These are phyloP conservation scores for Triplophysa siluroides DNA, from an alignment of 2,113 vertebrate species.

Conservation along the genomic window DNA sequence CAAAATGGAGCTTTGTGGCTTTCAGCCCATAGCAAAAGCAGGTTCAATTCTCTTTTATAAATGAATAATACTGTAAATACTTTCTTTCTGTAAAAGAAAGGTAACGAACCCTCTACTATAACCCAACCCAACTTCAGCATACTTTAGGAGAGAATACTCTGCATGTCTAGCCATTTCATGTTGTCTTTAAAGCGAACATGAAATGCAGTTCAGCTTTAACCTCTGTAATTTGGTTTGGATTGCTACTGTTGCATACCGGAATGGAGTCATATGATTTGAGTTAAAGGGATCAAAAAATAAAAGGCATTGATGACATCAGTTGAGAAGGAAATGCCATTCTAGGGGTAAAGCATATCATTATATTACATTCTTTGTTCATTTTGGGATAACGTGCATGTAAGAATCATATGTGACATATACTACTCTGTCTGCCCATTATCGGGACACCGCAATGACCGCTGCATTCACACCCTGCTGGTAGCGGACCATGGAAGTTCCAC, in stretches of 20 bases:
- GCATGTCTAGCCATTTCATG: too few species aligned
- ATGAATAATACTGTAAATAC: too few species aligned
- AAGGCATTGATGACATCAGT: neutral
- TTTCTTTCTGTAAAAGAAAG: too few species aligned
- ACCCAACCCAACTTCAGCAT: too few species aligned
- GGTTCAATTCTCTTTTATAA: too few species aligned
- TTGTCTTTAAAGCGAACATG: neutral
- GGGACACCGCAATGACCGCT: slow-evolving; percentile 1
- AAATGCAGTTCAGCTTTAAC: neutral
- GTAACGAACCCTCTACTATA: too few species aligned
- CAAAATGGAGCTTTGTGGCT: too few species aligned
- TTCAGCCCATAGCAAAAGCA: too few species aligned
- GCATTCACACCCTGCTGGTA: neutral
- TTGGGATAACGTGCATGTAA: neutral
- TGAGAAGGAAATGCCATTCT: neutral
- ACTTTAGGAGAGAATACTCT: too few species aligned
- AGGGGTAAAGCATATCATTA: neutral
- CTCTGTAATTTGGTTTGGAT: neutral
- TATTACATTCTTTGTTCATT: neutral
- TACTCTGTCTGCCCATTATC: neutral
- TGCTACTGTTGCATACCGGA: too few species aligned
- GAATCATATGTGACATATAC: too few species aligned
- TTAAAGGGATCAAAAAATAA: neutral
- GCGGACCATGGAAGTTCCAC: slow-evolving; percentile 6
- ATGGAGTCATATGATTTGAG: too few species aligned